phyloP scores from a whole-genome alignment of 2,797 vertebrate genomes.

The Sebastes hubbsi region DNA sequence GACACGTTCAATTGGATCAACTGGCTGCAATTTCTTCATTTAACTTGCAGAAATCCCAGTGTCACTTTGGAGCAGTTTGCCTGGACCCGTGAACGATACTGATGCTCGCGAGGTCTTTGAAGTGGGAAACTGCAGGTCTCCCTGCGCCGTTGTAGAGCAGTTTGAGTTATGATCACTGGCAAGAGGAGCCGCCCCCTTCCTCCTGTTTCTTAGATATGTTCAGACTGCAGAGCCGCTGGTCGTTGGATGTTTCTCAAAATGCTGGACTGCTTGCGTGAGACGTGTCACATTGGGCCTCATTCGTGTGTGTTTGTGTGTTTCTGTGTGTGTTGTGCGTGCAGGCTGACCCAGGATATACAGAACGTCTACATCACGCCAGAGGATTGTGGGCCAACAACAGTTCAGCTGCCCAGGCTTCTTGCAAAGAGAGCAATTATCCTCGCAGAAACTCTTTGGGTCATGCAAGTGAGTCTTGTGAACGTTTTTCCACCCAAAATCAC shows the following conservation, averaged over 20 bases:
- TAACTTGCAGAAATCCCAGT: constrained; percentile 54
- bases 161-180: constrained; percentile 80
- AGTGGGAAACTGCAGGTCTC: constrained; percentile 45
- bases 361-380: constrained; percentile 83
- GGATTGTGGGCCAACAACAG: constrained; percentile 80
- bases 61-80: constrained; percentile 51
- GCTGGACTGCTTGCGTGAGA: constrained; percentile 82
- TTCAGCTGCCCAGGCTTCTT: constrained; percentile 80
- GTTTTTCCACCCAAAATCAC: background rate
- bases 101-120: constrained; percentile 62
- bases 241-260: constrained; percentile 42
- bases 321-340: constrained; percentile 78
- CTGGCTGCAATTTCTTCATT: constrained; percentile 54
- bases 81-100: constrained; percentile 19
- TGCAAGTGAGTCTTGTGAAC: constrained; percentile 84
- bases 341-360: constrained; percentile 81
- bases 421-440: constrained; percentile 78
- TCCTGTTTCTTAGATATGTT: constrained; percentile 39
- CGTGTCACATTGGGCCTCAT: constrained; percentile 86
- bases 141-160: constrained; percentile 51
- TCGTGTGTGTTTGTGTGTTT: constrained; percentile 76
- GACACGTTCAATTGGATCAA: constrained; percentile 66
- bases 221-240: constrained; percentile 18
- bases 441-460: constrained; percentile 79
- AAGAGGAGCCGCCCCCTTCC: constrained; percentile 19